Evolutionary conservation across 2,797 vertebrate species (phyloP).

Genomic region (Phataginus tricuspis): DNA sequence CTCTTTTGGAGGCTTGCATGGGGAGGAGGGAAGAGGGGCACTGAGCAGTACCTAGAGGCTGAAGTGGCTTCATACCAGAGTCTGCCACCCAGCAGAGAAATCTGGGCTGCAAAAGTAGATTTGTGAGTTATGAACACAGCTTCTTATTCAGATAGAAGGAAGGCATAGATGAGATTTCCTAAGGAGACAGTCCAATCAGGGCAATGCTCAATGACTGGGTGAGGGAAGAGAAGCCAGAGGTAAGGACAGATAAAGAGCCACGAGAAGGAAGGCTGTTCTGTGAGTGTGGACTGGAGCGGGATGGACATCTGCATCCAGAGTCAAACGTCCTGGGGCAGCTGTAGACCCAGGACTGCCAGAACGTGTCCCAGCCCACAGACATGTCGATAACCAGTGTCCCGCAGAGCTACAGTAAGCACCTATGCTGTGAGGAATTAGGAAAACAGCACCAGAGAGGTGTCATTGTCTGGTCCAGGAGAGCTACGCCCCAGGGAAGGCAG

Average conservation of each 20-base stretch:
- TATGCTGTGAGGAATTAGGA: not conserved
- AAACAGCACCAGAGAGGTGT: not conserved
- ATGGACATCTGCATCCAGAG: not conserved
- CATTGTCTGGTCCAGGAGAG: not conserved
- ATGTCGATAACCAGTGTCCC: not conserved
- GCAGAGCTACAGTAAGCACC: no score
- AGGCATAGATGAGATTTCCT: not conserved
- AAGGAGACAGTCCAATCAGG: not conserved
- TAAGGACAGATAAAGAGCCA: not conserved
- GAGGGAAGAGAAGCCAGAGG: not conserved
- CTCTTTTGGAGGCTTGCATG: not conserved
- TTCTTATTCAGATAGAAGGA: not conserved
- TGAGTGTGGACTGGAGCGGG: not conserved
- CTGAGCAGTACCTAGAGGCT: not conserved
- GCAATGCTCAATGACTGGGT: not conserved
- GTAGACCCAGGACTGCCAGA: not conserved
- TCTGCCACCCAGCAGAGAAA: not conserved
- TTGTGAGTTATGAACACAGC: not conserved
- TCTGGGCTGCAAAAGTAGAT: not conserved
- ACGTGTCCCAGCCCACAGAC: no score
- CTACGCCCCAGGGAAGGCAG: not conserved
- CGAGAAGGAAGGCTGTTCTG: not conserved
- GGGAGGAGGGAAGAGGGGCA: not conserved
- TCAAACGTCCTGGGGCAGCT: not conserved
- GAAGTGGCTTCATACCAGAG: not conserved